Conservation (phyloP, 64 coral and sea anemone genomes). For the Platygyra sinensis region DNA sequence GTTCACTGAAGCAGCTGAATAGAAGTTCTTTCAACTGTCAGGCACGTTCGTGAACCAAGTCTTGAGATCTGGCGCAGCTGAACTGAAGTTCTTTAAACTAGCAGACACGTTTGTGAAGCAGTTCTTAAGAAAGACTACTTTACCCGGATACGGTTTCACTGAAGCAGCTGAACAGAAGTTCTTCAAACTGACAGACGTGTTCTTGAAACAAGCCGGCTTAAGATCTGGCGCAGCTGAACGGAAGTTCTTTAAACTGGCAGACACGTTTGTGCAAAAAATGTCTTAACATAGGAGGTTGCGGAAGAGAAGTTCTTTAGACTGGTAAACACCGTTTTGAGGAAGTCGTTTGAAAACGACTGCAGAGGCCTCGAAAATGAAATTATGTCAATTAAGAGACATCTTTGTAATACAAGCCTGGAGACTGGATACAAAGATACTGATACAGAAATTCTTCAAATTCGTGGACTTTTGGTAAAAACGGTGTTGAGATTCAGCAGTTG, state of each 20-base stretch:
- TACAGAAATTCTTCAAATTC: background rate
- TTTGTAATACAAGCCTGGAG: background rate
- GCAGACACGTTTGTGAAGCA: background rate
- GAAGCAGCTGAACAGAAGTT: too few relatives aligned
- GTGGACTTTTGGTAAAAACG: too few relatives aligned
- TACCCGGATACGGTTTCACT: background rate
- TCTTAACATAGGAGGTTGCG: background rate
- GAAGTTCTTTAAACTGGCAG: background rate
- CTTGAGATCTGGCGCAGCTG: background rate
- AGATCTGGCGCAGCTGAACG: too few relatives aligned
- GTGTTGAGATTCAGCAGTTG: background rate
- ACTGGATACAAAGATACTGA: background rate
- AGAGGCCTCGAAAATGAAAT: too few relatives aligned
- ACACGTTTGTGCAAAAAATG: background rate
- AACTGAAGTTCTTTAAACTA: background rate
- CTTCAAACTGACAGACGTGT: too few relatives aligned
- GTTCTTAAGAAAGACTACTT: slow-evolving; percentile 32
- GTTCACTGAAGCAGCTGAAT: background rate
- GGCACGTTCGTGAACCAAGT: background rate
- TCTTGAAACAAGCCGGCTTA: background rate
- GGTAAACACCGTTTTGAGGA: background rate
- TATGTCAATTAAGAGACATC: background rate
- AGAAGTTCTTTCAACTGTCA: too few relatives aligned
- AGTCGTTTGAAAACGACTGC: too few relatives aligned
- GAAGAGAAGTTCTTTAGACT: background rate